Base-by-base conservation (phyloP, 2,888 invertebrate genomes). In the Tachina fera region DNA sequence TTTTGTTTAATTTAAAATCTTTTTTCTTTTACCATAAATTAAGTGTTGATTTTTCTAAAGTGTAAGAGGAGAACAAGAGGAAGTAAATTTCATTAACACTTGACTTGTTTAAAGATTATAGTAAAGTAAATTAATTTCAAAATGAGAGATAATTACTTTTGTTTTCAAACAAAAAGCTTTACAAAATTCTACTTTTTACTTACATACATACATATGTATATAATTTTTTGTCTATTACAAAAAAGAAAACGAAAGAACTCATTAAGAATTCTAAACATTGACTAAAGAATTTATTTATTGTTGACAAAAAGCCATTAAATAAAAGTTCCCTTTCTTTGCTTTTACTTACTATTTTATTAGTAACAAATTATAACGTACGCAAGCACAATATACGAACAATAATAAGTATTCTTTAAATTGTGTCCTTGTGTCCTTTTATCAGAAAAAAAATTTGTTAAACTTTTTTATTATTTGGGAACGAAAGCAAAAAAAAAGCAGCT, bases 391-490 rank as follows among this genome's bases (percentile, higher is more conserved):
- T 67, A 68, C 49, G 13, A 56, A 63, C 60, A 72, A 67, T 75
- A 81, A 74, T 74, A 81, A 78, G 72, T 76, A 68, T 80, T 76
- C 61, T 68, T 67, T 87, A 85, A 87, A 87, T 88, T 88, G 86
- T 87, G 87, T 87, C 87, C 88, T 88, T 87, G 88, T 79, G 88
- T 87, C 87, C 87, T 86, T 80, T 78, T 80, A 61, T 49, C 16
- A 83, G 13, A 75, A 83, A 79, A 74, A 65, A 67, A 11, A n/a
- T n/a, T 61, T 5, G 2, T 11, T 31, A 11, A 49, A 67, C 49
- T 4, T 58, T 79, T 61, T 63, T 56, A 31, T 60, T 51, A 56
- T 47, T 72, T 39, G 49, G 39, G 49, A 67, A 60, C 9, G 60
- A 60, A 31, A 70, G 47, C 77, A 87, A 88, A 84, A 84, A 88